Percentiles rank a stretch among this genome's conserved stretches.
Evolutionary conservation across 2,888 invertebrate genomes (phyloP).

Genomic region (Dynastes tityus): DNA sequence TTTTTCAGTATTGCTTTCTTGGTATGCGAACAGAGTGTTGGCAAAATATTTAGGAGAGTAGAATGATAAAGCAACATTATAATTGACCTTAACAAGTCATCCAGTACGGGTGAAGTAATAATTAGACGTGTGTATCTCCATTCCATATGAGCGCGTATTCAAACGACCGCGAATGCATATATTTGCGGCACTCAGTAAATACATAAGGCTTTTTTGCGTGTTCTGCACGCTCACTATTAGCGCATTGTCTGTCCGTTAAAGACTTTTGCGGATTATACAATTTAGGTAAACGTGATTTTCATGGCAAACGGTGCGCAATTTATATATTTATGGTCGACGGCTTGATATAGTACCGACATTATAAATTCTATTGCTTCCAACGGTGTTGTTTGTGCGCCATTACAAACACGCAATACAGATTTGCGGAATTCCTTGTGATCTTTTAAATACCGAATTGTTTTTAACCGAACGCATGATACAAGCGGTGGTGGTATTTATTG

Average conservation of each 20-base stretch:
- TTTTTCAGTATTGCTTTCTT: neutral
- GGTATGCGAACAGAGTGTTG: neutral
- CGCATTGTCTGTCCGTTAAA: slow-evolving; percentile 29
- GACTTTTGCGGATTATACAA: slow-evolving; percentile 31
- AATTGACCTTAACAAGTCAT: slow-evolving; percentile 27
- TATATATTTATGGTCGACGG: slow-evolving; percentile 30
- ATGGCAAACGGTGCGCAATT: slow-evolving; percentile 30
- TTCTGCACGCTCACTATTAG: slow-evolving; percentile 21
- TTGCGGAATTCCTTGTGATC: slow-evolving; percentile 27
- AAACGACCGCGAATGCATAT: neutral
- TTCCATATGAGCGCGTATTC: neutral
- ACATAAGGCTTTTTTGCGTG: neutral
- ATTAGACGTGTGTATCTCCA: slow-evolving; percentile 27
- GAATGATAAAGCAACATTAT: slow-evolving; percentile 14
- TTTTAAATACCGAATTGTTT: slow-evolving; percentile 36
- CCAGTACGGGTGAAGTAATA: neutral
- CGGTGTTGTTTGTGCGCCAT: slow-evolving; percentile 27
- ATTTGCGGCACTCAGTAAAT: slow-evolving; percentile 10
- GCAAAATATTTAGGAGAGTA: slow-evolving; percentile 34
- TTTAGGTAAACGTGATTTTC: slow-evolving; percentile 29
- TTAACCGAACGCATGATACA: neutral
- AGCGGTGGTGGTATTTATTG: neutral
- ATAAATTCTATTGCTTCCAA: slow-evolving; percentile 28
- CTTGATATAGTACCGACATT: slow-evolving; percentile 23
- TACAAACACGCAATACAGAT: slow-evolving; percentile 22